These are phyloP conservation scores for Tinamus major DNA, from an alignment of 2,797 vertebrate species.

Conservation along the genomic window DNA sequence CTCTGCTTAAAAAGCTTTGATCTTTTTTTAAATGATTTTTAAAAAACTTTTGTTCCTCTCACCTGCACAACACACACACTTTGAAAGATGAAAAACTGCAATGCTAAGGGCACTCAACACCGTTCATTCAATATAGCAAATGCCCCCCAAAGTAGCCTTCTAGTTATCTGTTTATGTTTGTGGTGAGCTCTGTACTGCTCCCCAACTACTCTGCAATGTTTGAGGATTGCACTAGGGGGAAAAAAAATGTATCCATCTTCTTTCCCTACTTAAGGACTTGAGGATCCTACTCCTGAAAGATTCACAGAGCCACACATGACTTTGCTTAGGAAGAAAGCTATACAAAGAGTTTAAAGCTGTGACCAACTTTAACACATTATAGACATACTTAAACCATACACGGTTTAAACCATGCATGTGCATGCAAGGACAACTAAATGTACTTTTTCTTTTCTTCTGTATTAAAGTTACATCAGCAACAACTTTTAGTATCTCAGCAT, in stretches of 20 bases:
- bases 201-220: neutral
- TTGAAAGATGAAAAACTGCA: neutral
- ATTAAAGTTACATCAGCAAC: neutral
- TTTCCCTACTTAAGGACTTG: neutral
- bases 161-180: neutral
- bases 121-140: neutral
- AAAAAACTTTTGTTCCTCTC: neutral
- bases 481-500: neutral
- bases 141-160: neutral
- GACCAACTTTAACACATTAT: neutral
- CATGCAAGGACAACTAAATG: neutral
- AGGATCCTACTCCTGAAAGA: neutral
- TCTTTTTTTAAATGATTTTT: neutral
- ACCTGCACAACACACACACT: neutral
- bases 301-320: neutral
- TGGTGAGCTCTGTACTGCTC: neutral
- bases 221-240: no score
- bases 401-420: neutral
- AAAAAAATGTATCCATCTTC: neutral
- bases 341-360: neutral
- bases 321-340: neutral
- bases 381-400: neutral
- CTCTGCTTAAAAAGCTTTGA: neutral
- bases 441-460: neutral
- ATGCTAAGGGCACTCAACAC: neutral